Conservation (phyloP, 1,140 invertebrate genomes). For the Goniozus legneri region DNA sequence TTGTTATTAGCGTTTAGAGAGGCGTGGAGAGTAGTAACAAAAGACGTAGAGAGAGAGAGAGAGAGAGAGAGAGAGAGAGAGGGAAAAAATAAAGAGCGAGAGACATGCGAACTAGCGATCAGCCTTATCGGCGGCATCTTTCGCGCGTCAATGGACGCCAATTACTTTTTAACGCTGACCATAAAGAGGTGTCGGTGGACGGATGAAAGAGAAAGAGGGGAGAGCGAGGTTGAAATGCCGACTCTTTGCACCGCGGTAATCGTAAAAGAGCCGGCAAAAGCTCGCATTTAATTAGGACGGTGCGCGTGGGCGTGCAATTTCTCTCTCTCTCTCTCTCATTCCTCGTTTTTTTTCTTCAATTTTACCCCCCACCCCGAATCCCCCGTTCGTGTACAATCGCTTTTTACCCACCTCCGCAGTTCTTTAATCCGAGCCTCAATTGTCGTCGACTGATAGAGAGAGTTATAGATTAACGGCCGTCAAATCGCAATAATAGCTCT, state of each 20-base stretch:
- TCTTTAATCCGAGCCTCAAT: too few species aligned
- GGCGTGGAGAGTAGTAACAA: not conserved
- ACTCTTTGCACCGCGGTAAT: constrained; percentile 20
- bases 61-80: not conserved
- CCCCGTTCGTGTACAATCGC: too few species aligned
- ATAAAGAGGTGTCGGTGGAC: constrained; percentile 18
- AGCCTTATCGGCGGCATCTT: too few species aligned
- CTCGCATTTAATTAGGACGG: constrained; percentile 29
- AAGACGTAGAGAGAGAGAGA: not conserved
- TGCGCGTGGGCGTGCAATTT: constrained; percentile 31
- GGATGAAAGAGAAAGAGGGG: not conserved
- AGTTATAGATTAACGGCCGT: too few species aligned
- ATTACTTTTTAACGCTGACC: constrained; percentile 27
- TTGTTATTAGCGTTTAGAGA: too few species aligned
- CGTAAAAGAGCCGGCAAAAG: constrained; percentile 27
- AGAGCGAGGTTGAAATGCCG: not conserved
- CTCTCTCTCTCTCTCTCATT: constrained; percentile 12
- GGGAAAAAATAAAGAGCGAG: too few species aligned
- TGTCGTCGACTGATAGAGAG: too few species aligned
- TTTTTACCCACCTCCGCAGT: not conserved
- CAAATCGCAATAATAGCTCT: too few species aligned
- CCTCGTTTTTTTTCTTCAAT: not conserved
- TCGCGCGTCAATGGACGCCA: constrained; percentile 3
- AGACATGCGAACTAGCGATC: too few species aligned
- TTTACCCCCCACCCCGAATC: too few species aligned